Evolutionary conservation across 2,888 invertebrate species (phyloP).

Genomic region (Nomada goodeniana): DNA sequence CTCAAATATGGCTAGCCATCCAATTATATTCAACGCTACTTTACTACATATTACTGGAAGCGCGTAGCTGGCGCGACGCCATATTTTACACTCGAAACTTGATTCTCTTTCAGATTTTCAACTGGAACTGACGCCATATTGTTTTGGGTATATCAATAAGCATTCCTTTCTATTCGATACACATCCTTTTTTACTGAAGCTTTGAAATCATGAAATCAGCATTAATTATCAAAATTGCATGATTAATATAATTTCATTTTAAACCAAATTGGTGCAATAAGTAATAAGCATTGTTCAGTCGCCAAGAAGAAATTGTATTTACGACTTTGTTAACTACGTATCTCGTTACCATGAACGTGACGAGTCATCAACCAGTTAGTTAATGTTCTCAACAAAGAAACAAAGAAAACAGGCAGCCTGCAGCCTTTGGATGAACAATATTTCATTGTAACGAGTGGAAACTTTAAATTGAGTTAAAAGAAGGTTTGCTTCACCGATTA

Average conservation of each 20-base stretch:
- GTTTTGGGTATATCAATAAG: background rate
- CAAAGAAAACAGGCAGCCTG: slow-evolving; percentile 11
- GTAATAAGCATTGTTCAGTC: background rate
- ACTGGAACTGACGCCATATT: slow-evolving; percentile 2
- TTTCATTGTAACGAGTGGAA: background rate
- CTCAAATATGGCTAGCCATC: background rate
- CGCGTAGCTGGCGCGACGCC: background rate
- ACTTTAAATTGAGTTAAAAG: background rate
- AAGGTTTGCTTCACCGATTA: background rate
- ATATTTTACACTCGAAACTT: slow-evolving; percentile 4
- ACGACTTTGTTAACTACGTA: slow-evolving; percentile 16
- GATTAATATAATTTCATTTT: background rate
- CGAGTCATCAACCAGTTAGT: slow-evolving; percentile 20
- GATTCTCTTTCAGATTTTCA: background rate
- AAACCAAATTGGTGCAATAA: background rate
- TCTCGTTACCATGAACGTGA: slow-evolving; percentile 4
- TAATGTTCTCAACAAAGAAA: slow-evolving; percentile 41
- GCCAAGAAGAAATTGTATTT: background rate
- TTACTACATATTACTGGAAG: background rate
- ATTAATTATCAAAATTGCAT: background rate
- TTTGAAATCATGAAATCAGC: background rate
- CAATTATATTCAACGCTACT: background rate
- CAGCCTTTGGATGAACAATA: slow-evolving; percentile 20
- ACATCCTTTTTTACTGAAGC: background rate
- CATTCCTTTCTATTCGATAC: slow-evolving; percentile 2